Base-by-base conservation (phyloP, 2,888 invertebrate species). In the Atethmia centrago region DNA sequence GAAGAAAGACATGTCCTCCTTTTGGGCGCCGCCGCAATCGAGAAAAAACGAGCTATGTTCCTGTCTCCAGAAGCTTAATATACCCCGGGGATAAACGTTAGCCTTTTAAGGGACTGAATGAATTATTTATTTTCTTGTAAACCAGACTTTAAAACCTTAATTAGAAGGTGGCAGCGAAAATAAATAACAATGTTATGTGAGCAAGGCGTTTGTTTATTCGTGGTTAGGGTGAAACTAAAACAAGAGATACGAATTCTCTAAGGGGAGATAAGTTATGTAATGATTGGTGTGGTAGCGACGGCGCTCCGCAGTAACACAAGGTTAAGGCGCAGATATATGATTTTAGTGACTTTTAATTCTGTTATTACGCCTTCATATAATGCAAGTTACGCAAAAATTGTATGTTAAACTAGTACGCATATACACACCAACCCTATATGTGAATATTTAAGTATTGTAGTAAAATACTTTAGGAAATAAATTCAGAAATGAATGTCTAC, bases 91-190 rank as follows among this genome's bases (percentile, higher is more conserved):
- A 36, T 67, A 45, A 56, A 64, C 58, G 10, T 55, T 62, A 62
- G 42, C 72, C 71, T 64, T 42, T 45, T 47, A 62, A 47, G 64
- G 21, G 56, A 31, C 70, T 36, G 42, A 71, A 77, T 81, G 70
- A 74, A 79, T 83, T 71, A 71, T 81, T 85, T 72, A 79, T 73
- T 73, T 82, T 71, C 66, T 74, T 79, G 71, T 84, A 71, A 74
- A 82, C 58, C 64, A 21, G n/a, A n/a, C n/a, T n/a, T n/a, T n/a
- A n/a, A n/a, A n/a, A n/a, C 40, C 70, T 77, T 85, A 77, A 82
- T 84, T 77, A 79, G 56, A 71, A 31, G 51, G 62, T 58, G 31
- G 62, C 12, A 59, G 36, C 42, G 59, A 58, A 55, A 79, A 84
- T 77, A 81, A 83, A 79, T 79, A 73, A 79, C 68, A 45, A 19